Evolutionary conservation across 2,888 invertebrate species (phyloP).

Genomic region (Xiphydria camelus): DNA sequence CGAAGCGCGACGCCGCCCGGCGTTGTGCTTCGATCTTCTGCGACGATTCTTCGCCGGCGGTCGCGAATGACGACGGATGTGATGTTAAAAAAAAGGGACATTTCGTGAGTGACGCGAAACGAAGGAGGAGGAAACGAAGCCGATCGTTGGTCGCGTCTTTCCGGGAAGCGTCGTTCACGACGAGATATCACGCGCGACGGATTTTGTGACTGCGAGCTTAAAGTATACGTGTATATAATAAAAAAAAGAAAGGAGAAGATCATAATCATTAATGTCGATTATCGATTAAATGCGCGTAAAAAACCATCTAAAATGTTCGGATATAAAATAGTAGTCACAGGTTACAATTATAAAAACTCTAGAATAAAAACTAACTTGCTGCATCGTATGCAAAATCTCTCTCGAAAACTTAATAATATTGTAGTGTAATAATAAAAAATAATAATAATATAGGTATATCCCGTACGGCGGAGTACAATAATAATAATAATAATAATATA

Average conservation of each 20-base stretch:
- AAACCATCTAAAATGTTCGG: conserved; percentile 31
- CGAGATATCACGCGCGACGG: conserved; percentile 28
- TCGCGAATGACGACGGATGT: conserved; percentile 1
- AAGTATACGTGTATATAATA: conserved; percentile 22
- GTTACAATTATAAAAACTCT: conserved; percentile 24
- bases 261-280: conserved; percentile 27
- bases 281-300: conserved; percentile 26
- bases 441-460: conserved; percentile 25
- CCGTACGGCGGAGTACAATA: conserved; percentile 13
- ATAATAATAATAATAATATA: conserved; percentile 24
- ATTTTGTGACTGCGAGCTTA: conserved; percentile 52
- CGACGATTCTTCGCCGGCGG: no score
- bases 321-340: conserved; percentile 31
- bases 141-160: conserved; percentile 16
- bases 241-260: conserved; percentile 21
- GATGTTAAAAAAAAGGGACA: conserved; percentile 21
- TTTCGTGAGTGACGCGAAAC: no score
- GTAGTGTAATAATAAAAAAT: conserved; percentile 27
- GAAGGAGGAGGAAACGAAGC: no score
- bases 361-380: conserved; percentile 38
- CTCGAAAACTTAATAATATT: conserved; percentile 40
- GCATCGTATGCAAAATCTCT: conserved; percentile 44
- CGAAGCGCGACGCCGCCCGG: background rate
- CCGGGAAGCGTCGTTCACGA: conserved; percentile 6
- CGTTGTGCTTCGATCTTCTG: no score